Conservation (phyloP, 2,888 invertebrate species). For the Eurytoma adleriae region DNA sequence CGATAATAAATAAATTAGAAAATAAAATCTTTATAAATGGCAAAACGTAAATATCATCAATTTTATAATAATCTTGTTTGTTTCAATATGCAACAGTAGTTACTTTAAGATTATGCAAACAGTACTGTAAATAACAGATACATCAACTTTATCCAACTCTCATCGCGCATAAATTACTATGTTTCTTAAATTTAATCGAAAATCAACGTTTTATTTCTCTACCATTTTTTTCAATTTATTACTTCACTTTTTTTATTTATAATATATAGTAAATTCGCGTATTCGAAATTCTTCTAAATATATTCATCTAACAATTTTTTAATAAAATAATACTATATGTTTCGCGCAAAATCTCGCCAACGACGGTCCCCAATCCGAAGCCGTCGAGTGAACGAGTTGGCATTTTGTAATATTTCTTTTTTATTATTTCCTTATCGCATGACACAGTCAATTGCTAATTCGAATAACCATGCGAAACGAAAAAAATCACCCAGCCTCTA, state of each 20-base stretch:
- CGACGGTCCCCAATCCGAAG: slow-evolving; percentile 15
- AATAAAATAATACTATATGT: slow-evolving; percentile 45
- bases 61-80: neutral
- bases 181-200: slow-evolving; percentile 43
- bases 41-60: slow-evolving; percentile 4
- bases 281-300: slow-evolving; percentile 44
- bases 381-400: slow-evolving; percentile 28
- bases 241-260: slow-evolving; percentile 13
- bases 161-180: slow-evolving; percentile 35
- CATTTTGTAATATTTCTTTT: slow-evolving; percentile 14
- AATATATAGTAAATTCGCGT: slow-evolving; percentile 20
- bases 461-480: slow-evolving; percentile 6
- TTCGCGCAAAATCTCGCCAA: slow-evolving; percentile 14
- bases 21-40: too few relatives aligned
- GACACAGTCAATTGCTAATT: slow-evolving; percentile 29
- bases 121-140: slow-evolving; percentile 24
- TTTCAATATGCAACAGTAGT: too few relatives aligned
- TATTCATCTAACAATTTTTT: slow-evolving; percentile 49
- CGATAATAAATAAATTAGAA: too few relatives aligned
- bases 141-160: slow-evolving; percentile 28
- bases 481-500: neutral
- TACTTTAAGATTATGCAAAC: too few relatives aligned
- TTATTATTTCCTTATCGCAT: slow-evolving; percentile 2
- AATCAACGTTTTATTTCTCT: slow-evolving; percentile 28
- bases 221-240: neutral